phyloP scores from a whole-genome alignment of 2,113 vertebrate species.

The Arenaria interpres region DNA sequence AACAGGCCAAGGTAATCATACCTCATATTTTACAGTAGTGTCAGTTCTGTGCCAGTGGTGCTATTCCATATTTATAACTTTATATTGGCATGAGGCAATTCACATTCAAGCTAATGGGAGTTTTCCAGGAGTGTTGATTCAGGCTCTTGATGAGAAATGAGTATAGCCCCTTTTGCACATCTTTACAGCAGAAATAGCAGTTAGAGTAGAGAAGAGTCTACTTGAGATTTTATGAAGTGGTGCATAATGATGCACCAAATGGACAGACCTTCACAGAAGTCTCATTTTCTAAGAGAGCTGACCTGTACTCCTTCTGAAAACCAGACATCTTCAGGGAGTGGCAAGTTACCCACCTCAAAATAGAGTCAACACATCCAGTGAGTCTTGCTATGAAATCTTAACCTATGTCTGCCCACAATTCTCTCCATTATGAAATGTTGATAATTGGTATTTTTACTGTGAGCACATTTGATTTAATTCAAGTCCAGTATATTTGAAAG shows the following conservation, averaged over 20 bases:
- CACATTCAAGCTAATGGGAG: constrained; percentile 34
- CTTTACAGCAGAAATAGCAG: constrained; percentile 8
- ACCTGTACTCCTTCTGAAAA: background rate
- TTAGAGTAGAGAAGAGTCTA: background rate
- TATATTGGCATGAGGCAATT: background rate
- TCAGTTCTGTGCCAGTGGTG: constrained; percentile 16
- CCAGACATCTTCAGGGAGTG: background rate
- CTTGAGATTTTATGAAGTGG: constrained; percentile 43
- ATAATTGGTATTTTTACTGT: background rate
- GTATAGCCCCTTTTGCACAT: background rate
- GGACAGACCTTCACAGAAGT: background rate
- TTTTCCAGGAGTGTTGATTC: constrained; percentile 38
- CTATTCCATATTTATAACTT: constrained; percentile 59
- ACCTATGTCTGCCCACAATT: background rate
- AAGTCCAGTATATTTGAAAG: background rate
- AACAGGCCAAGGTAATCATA: constrained; percentile 7
- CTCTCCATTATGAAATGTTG: background rate
- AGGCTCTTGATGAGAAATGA: constrained; percentile 42
- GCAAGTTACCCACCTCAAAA: background rate
- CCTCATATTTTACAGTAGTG: background rate
- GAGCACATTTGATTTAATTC: constrained; percentile 14
- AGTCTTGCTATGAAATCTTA: background rate
- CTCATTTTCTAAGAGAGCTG: background rate
- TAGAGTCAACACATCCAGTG: background rate
- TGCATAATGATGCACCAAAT: constrained; percentile 18